Evolutionary conservation across 2,113 vertebrate species (phyloP).

Genomic region (Lasiurus cinereus): DNA sequence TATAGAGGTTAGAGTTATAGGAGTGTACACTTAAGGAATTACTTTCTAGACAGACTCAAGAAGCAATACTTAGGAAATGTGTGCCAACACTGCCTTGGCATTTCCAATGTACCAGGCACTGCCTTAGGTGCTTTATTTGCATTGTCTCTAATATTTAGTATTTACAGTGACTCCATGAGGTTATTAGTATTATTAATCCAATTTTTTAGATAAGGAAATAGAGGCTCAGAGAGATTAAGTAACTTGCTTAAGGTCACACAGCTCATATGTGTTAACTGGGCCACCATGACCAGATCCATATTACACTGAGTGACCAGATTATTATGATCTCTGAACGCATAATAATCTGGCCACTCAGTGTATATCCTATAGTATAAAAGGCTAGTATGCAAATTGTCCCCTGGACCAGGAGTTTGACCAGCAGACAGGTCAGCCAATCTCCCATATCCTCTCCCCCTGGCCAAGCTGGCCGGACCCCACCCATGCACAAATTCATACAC

Average conservation of each 20-base stretch:
- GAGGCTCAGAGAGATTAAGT: neutral
- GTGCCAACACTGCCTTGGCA: neutral
- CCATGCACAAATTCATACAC: too few relatives aligned
- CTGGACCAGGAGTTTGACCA: too few relatives aligned
- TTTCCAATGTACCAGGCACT: neutral
- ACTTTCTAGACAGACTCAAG: neutral
- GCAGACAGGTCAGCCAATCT: too few relatives aligned
- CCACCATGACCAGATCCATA: neutral
- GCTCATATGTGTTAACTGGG: neutral
- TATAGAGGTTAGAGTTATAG: neutral
- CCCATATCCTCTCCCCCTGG: too few relatives aligned
- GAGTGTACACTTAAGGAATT: neutral
- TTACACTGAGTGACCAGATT: too few relatives aligned
- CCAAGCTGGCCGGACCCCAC: too few relatives aligned
- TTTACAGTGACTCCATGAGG: neutral
- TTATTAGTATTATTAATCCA: neutral
- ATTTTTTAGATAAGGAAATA: neutral
- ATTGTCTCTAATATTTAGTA: neutral
- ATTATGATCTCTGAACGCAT: too few relatives aligned
- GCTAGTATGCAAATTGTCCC: too few relatives aligned
- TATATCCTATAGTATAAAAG: too few relatives aligned
- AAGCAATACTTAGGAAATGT: neutral
- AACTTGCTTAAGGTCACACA: constrained; percentile 18
- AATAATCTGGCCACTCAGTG: too few relatives aligned
- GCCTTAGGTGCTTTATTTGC: neutral